These are phyloP conservation scores for Drosophila kepulauana DNA, from an alignment of 1,140 invertebrate genomes.

Conservation along the genomic window DNA sequence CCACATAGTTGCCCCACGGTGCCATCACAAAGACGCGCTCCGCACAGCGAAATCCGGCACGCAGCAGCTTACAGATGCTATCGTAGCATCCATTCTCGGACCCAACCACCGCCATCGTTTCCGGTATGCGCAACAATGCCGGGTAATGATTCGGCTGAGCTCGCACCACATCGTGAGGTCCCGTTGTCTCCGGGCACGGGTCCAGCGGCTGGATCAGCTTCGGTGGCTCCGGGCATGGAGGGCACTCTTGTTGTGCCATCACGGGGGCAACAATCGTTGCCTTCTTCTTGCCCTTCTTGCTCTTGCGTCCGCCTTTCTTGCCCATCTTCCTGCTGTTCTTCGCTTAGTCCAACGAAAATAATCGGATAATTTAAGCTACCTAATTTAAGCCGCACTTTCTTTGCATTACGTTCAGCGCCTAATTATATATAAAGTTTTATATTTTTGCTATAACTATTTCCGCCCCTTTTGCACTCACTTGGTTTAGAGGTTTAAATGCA, in stretches of 20 bases:
- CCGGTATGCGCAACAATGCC: constrained; percentile 70
- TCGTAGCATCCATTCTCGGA: constrained; percentile 82
- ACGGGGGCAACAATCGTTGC: neutral
- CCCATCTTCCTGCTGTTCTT: neutral
- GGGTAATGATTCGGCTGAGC: constrained; percentile 80
- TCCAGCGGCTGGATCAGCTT: constrained; percentile 67
- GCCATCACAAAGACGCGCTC: constrained; percentile 82
- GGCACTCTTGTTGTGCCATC: constrained; percentile 44
- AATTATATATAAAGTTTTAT: no score
- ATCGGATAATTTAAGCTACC: constrained; percentile 1
- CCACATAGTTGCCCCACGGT: constrained; percentile 83
- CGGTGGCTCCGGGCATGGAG: constrained; percentile 61
- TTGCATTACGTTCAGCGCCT: constrained; percentile 13
- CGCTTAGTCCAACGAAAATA: neutral
- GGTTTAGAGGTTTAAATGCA: neutral
- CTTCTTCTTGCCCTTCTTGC: constrained; percentile 49
- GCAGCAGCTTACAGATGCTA: constrained; percentile 78
- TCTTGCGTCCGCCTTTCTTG: constrained; percentile 41
- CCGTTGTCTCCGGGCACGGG: constrained; percentile 62
- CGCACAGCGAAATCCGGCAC: constrained; percentile 78
- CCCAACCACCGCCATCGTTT: constrained; percentile 80
- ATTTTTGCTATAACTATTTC: no score
- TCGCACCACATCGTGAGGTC: constrained; percentile 64
- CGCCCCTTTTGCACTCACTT: neutral
- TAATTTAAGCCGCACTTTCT: neutral